phyloP scores from a whole-genome alignment of 2,888 invertebrate genomes.

The Allophyes oxyacanthae region DNA sequence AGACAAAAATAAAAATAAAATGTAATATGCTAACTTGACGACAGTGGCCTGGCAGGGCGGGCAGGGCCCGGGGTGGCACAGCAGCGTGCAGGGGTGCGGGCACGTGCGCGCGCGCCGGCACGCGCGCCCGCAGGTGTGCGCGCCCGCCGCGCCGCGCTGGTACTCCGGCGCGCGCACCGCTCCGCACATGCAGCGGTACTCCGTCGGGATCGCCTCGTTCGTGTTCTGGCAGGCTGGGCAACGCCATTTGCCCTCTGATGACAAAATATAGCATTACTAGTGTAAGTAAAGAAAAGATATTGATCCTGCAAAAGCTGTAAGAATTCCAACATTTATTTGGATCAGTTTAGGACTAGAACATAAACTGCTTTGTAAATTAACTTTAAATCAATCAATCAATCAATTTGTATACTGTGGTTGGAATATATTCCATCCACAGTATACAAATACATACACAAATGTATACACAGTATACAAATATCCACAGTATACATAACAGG shows the following conservation, averaged over 20 bases:
- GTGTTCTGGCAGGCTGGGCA: constrained; percentile 98
- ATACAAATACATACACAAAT: too few relatives aligned
- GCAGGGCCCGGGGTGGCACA: constrained; percentile 98
- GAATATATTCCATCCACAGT: too few relatives aligned
- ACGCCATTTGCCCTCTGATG: constrained; percentile 94
- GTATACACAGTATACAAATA: too few relatives aligned
- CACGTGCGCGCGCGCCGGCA: constrained; percentile 91
- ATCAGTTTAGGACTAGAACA: too few relatives aligned
- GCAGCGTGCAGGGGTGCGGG: constrained; percentile 92
- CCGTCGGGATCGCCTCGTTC: constrained; percentile 92
- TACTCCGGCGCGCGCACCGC: constrained; percentile 93
- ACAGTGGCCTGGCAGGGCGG: constrained; percentile 95
- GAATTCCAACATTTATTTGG: too few relatives aligned
- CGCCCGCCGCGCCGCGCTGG: constrained; percentile 91
- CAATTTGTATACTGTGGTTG: too few relatives aligned
- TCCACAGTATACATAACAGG: too few relatives aligned
- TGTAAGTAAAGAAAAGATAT: too few relatives aligned
- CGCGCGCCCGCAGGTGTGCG: constrained; percentile 97
- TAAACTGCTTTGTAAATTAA: too few relatives aligned
- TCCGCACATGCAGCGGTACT: constrained; percentile 97
- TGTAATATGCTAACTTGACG: constrained; percentile 79
- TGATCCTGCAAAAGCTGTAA: too few relatives aligned
- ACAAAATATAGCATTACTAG: background rate
- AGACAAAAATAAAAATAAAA: too few relatives aligned
- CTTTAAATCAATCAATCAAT: too few relatives aligned